phyloP scores from a whole-genome alignment of 1,140 invertebrate species.

The Rhyacophila brunnea region DNA sequence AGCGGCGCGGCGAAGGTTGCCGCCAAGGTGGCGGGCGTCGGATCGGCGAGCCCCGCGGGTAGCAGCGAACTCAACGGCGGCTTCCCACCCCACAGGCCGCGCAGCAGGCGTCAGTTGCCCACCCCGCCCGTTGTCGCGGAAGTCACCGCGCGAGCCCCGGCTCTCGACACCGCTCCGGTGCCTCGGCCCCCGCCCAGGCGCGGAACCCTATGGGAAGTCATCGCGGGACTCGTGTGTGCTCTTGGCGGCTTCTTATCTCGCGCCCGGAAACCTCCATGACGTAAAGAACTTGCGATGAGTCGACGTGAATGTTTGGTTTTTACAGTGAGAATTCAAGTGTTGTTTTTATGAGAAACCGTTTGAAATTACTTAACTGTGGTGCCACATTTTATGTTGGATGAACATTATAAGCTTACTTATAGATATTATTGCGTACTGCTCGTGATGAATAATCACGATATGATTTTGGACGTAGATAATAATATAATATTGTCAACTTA shows the following conservation, averaged over 20 bases:
- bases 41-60: constrained; percentile 42
- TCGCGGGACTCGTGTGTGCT: constrained; percentile 50
- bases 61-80: too few relatives aligned
- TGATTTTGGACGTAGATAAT: too few relatives aligned
- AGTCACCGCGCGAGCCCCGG: not conserved
- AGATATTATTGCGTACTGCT: too few relatives aligned
- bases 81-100: not conserved
- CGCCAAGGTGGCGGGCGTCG: constrained; percentile 18
- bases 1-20: constrained; percentile 27
- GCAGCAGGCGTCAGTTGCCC: not conserved
- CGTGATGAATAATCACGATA: too few relatives aligned
- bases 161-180: constrained; percentile 6
- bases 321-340: too few relatives aligned
- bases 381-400: too few relatives aligned
- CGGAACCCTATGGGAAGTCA: constrained; percentile 46
- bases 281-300: too few relatives aligned
- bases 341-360: too few relatives aligned
- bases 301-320: too few relatives aligned
- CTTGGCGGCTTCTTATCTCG: constrained; percentile 47
- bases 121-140: not conserved
- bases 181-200: constrained; percentile 20
- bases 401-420: too few relatives aligned
- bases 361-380: too few relatives aligned
- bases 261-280: constrained; percentile 32
- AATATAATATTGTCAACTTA: too few relatives aligned